Base-by-base conservation (phyloP, 2,113 vertebrate species). In the Artemisiospiza belli region DNA sequence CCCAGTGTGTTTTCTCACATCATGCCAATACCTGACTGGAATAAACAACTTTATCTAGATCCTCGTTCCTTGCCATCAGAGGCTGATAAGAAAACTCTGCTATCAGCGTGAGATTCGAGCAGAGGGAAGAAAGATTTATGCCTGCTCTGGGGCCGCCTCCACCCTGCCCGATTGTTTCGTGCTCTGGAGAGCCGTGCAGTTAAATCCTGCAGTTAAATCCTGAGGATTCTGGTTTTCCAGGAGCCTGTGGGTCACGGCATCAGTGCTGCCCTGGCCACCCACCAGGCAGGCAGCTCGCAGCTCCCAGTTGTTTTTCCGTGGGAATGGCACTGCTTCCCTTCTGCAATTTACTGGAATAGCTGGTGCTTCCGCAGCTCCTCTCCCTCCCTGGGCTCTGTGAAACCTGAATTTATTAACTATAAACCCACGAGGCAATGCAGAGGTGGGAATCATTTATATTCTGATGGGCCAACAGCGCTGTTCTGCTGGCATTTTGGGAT, bases 1-100 rank as follows among this genome's bases (percentile, higher is more conserved):
- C 80, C 49, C 90, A 49, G 69, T 2, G 82, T 47, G 90, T 90
- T 94, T 95, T 97, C 92, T 91, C 94, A 86, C 87, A 54, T 76
- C 87, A 52, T 78, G 93, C 94, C 94, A 96, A 41, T 87, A 95
- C 89, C 89, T 96, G 94, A 83, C 89, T 91, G 92, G 86, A 96
- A 94, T 93, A 97, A 97, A 97, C 95, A 96, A 89, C 94, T 90
- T 95, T 90, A 93, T 95, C 94, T 93, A 58, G 89, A 94, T 88
- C 89, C 78, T 86, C 33, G 28, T 54, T 96, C 67, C 92, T 94
- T 93, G 87, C 85, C 87, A 94, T 94, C 87, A 44, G 81, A 67
- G 63, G 58, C 85, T 2, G 87, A 96, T 97, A 96, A 97, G 94
- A n/a, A 93, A 93, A 52, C 69, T 70, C 12, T 93, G 39, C 87